These are phyloP conservation scores for Bettongia penicillata DNA, from an alignment of 2,113 vertebrate genomes.

Conservation along the genomic window DNA sequence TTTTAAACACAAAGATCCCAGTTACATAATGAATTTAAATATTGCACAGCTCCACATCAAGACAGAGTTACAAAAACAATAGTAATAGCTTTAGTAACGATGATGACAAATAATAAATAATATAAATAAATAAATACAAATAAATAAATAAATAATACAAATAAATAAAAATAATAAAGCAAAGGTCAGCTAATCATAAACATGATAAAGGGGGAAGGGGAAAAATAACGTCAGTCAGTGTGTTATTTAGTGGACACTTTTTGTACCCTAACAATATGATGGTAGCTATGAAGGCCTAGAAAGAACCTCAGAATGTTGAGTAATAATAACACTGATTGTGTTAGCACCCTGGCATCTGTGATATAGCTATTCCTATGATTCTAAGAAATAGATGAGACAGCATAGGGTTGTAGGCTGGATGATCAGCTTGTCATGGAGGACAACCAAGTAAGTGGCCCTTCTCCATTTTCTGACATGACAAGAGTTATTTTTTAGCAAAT, in stretches of 20 bases:
- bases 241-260: not conserved
- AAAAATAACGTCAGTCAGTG: not conserved
- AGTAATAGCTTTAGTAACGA: not conserved
- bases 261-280: not conserved
- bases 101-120: no score
- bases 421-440: no score
- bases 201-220: not conserved
- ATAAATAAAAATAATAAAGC: not conserved
- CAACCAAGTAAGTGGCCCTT: not conserved
- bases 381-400: not conserved
- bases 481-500: not conserved
- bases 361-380: not conserved
- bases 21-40: slow-evolving; percentile 72
- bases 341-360: not conserved
- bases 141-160: no score
- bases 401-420: not conserved
- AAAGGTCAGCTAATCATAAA: not conserved
- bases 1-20: slow-evolving; percentile 64
- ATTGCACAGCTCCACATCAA: slow-evolving; percentile 48
- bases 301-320: not conserved
- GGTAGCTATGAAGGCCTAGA: not conserved
- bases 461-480: not conserved
- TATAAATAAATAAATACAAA: no score
- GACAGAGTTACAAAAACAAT: not conserved
- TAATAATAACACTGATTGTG: not conserved